These are phyloP conservation scores for Oscheius sp. DNA, from an alignment of 2,888 invertebrate genomes.

Conservation along the genomic window DNA sequence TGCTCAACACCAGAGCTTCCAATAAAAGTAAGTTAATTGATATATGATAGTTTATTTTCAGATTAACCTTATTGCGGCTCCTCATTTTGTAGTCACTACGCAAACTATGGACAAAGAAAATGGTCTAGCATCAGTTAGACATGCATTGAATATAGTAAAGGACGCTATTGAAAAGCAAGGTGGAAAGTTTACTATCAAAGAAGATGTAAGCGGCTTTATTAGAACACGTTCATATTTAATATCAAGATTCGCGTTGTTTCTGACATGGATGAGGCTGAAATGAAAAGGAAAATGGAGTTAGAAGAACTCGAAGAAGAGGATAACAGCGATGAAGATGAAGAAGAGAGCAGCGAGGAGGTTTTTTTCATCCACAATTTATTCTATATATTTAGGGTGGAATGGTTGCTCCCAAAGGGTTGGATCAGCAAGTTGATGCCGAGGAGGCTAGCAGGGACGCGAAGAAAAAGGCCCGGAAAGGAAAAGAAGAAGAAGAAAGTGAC, in stretches of 20 bases:
- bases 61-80: slow-evolving; percentile 98
- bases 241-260: slow-evolving; percentile 98
- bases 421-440: slow-evolving; percentile 65
- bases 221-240: not conserved
- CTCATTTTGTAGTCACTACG: slow-evolving; percentile 97
- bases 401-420: slow-evolving; percentile 67
- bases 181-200: slow-evolving; percentile 91
- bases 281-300: slow-evolving; percentile 59
- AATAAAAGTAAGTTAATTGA: slow-evolving; percentile 77
- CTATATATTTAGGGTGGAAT: slow-evolving; percentile 55
- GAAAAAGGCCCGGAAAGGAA: slow-evolving; percentile 21
- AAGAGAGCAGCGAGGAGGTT: slow-evolving; percentile 56
- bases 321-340: slow-evolving; percentile 61
- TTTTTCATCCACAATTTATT: not conserved
- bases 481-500: slow-evolving; percentile 30
- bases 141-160: slow-evolving; percentile 87
- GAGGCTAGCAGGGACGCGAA: slow-evolving; percentile 47
- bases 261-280: slow-evolving; percentile 93
- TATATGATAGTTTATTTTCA: slow-evolving; percentile 49
- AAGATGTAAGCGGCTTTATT: slow-evolving; percentile 79
- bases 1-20: slow-evolving; percentile 91
- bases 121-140: slow-evolving; percentile 82
- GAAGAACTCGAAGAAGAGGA: slow-evolving; percentile 59
- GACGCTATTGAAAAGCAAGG: slow-evolving; percentile 82
- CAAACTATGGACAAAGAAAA: slow-evolving; percentile 87